phyloP scores from a whole-genome alignment of 1,140 invertebrate genomes.

The Druon quercuslanigerum region DNA sequence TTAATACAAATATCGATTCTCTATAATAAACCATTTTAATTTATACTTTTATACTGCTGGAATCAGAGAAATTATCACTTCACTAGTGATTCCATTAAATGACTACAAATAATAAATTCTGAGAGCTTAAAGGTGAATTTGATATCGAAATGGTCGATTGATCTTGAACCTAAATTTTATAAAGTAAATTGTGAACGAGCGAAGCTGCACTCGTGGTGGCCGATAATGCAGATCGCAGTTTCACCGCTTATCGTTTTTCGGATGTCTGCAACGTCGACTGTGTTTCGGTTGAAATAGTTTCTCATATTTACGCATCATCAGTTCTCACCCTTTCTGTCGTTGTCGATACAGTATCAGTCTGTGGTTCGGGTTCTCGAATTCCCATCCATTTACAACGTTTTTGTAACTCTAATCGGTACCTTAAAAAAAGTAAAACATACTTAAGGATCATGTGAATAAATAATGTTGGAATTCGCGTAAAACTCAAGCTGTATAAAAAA shows the following conservation, averaged over 20 bases:
- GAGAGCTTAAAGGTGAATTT: not conserved
- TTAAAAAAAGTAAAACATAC: conserved; percentile 41
- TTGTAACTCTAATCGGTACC: conserved; percentile 79
- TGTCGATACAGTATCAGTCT: conserved; percentile 58
- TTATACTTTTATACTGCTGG: too few relatives aligned
- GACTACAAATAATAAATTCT: too few relatives aligned
- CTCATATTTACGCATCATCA: conserved; percentile 64
- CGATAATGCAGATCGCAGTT: conserved; percentile 45
- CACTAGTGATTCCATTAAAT: too few relatives aligned
- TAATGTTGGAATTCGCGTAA: too few relatives aligned
- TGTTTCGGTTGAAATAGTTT: not conserved
- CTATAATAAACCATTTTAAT: too few relatives aligned
- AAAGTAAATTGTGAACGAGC: not conserved
- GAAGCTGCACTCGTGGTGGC: conserved; percentile 54
- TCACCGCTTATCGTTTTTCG: not conserved
- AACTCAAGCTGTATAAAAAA: too few relatives aligned
- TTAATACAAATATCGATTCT: too few relatives aligned
- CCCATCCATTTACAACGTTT: conserved; percentile 84
- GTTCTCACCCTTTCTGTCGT: conserved; percentile 66
- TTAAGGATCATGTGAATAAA: too few relatives aligned
- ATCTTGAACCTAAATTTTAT: too few relatives aligned
- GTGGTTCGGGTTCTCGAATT: conserved; percentile 75
- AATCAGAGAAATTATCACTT: too few relatives aligned
- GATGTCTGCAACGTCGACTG: conserved; percentile 30
- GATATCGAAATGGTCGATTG: too few relatives aligned